Evolutionary conservation across 2,113 vertebrate genomes (phyloP).

Genomic region (Eidolon helvum): DNA sequence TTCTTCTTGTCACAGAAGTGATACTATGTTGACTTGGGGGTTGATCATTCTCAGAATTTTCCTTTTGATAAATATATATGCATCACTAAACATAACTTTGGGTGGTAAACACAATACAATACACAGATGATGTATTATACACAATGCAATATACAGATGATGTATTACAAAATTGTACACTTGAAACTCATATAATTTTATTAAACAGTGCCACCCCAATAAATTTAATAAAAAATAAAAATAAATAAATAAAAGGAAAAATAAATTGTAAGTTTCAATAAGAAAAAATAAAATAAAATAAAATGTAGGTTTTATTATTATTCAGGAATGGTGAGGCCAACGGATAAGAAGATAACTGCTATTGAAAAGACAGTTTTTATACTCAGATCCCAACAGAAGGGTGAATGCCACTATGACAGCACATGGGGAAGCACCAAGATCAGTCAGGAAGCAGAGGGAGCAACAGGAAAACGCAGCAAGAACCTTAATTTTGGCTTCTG

Average conservation of each 20-base stretch:
- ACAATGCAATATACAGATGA: no score
- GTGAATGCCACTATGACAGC: accelerated
- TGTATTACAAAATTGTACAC: no score
- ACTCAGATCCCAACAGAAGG: not conserved
- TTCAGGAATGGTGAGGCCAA: not conserved
- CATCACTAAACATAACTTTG: not conserved
- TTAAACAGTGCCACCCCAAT: no score
- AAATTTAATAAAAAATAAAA: no score
- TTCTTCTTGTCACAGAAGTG: not conserved
- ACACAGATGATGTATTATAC: no score
- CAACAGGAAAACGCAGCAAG: not conserved
- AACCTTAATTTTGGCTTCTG: not conserved
- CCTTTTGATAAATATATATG: not conserved
- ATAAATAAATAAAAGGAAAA: no score
- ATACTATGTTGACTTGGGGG: not conserved
- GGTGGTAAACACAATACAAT: no score
- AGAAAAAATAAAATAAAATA: not conserved
- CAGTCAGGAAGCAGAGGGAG: not conserved
- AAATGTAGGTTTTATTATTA: not conserved
- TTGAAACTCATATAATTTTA: no score
- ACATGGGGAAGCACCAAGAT: not conserved
- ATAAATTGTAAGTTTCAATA: no score
- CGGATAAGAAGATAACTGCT: not conserved
- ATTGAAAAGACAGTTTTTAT: not conserved
- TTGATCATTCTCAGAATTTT: not conserved